phyloP scores from a whole-genome alignment of 2,888 invertebrate genomes.

The Stenurella melanura region DNA sequence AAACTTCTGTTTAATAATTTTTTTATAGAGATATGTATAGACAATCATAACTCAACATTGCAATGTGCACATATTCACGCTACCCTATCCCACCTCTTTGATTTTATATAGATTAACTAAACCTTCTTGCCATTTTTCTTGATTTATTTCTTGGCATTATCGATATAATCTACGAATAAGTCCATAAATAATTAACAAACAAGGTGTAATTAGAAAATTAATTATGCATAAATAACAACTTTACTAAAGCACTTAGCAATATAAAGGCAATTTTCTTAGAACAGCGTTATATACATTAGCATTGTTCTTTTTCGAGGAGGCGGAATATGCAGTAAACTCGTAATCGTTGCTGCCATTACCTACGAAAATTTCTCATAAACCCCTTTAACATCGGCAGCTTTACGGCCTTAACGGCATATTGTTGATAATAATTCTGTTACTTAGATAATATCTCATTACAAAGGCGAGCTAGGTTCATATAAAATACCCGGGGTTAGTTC shows the following conservation, averaged over 20 bases:
- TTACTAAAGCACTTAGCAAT: not conserved
- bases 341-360: not conserved
- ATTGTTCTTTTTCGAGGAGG: not conserved
- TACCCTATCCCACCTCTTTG: too few species aligned
- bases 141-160: too few species aligned
- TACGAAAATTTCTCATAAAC: constrained; percentile 4
- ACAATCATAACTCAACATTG: too few species aligned
- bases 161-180: too few species aligned
- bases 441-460: constrained; percentile 1
- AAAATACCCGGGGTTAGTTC: constrained; percentile 3
- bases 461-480: not conserved
- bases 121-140: too few species aligned
- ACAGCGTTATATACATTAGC: not conserved
- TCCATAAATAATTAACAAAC: not conserved
- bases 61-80: too few species aligned
- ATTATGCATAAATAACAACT: not conserved
- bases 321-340: not conserved
- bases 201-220: not conserved
- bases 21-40: too few species aligned
- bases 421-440: constrained; percentile 7
- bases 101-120: too few species aligned
- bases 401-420: not conserved
- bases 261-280: not conserved
- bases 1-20: too few species aligned
- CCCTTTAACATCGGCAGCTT: constrained; percentile 3